A percentile compares a stretch with the other conserved stretches of the same genome.
phyloP scores from a whole-genome alignment of 2,888 invertebrate species.

The Panopea generosa region DNA sequence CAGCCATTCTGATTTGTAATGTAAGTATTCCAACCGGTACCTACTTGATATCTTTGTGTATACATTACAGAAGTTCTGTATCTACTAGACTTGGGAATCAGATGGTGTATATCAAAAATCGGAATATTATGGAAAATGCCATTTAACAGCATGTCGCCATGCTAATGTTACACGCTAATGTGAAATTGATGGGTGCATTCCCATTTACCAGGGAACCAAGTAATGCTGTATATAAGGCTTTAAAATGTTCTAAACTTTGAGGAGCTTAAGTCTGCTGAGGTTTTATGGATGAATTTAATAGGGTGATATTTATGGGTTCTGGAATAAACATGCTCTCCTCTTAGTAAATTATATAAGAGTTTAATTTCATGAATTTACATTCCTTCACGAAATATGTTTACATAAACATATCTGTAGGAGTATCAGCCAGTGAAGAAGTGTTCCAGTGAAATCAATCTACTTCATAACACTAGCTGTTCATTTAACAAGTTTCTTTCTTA shows the following conservation, averaged over 20 bases:
- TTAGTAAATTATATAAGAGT: too few species aligned
- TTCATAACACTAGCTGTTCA: too few species aligned
- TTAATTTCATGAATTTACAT: too few species aligned
- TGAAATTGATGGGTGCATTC: conserved; percentile 54
- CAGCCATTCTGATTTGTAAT: too few species aligned
- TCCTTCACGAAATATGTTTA: too few species aligned
- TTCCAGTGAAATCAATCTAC: too few species aligned
- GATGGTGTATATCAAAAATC: conserved; percentile 30
- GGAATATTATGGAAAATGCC: conserved; percentile 47
- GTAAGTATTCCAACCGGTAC: neutral
- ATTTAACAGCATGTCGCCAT: conserved; percentile 50
- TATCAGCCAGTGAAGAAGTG: too few species aligned
- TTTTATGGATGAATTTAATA: neutral
- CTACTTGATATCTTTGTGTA: neutral
- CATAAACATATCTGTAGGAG: too few species aligned
- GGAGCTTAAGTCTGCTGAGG: neutral
- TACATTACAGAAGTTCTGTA: neutral
- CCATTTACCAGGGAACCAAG: conserved; percentile 32
- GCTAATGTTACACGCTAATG: conserved; percentile 64
- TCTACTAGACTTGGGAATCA: neutral
- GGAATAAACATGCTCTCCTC: too few species aligned
- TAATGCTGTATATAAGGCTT: conserved; percentile 32
- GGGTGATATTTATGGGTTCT: too few species aligned
- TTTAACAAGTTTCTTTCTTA: too few species aligned
- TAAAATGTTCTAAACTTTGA: too few species aligned